These are phyloP conservation scores for Machaerirhynchus nigripectus DNA, from an alignment of 2,113 vertebrate genomes.

Conservation along the genomic window DNA sequence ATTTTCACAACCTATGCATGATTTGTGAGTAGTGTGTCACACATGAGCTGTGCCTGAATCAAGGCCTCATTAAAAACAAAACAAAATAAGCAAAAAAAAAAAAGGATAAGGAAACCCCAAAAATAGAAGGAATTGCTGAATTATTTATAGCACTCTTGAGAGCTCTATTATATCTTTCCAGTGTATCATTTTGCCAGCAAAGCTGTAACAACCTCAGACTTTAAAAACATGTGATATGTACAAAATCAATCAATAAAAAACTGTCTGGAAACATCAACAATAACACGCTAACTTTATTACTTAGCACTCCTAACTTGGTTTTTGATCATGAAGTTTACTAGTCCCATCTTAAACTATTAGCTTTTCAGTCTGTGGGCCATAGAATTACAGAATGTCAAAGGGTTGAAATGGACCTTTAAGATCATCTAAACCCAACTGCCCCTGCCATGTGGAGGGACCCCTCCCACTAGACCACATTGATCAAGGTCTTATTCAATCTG, in stretches of 20 bases:
- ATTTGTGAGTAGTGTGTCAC: not conserved
- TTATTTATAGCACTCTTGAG: not conserved
- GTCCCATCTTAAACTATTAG: not conserved
- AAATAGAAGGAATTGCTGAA: not conserved
- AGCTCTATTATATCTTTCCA: not conserved
- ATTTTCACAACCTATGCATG: not conserved
- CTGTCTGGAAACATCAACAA: not conserved
- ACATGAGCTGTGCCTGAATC: not conserved
- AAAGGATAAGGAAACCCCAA: not conserved
- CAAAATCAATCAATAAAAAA: not conserved
- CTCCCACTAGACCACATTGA: not conserved
- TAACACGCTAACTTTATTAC: not conserved
- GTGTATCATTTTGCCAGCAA: not conserved
- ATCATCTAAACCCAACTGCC: accelerated
- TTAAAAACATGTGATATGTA: not conserved
- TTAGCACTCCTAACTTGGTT: not conserved
- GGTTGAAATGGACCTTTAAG: not conserved
- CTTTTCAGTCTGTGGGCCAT: not conserved
- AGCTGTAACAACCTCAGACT: not conserved
- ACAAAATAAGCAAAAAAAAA: accelerated
- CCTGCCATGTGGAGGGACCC: no score
- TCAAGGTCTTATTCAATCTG: not conserved
- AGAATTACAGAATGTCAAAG: not conserved
- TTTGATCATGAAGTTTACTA: not conserved
- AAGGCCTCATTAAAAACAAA: not conserved